Percentiles rank a stretch among this genome's conserved stretches.
Evolutionary conservation across 2,113 vertebrate species (phyloP).

Genomic region (Xenopus laevis): DNA sequence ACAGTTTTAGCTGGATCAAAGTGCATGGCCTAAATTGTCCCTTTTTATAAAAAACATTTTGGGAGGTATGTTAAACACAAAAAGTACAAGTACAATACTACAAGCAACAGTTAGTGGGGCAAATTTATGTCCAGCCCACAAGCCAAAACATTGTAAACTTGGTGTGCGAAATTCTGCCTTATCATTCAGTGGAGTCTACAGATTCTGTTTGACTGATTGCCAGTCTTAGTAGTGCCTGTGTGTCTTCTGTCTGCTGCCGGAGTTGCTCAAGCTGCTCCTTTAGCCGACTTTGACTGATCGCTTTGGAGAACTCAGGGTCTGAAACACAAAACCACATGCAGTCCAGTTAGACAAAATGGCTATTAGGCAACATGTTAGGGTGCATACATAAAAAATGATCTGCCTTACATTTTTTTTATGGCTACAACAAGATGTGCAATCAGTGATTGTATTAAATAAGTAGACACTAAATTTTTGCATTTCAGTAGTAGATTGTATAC

Average conservation of each 20-base stretch:
- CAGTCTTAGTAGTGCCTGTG: slow-evolving; percentile 56
- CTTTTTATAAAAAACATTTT: no score
- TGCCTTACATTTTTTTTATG: no score
- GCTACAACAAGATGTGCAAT: no score
- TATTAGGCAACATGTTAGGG: no score
- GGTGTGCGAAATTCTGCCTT: not conserved
- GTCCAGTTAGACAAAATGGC: no score
- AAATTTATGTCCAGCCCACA: not conserved
- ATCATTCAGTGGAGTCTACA: slow-evolving; percentile 43
- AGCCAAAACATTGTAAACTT: slow-evolving; percentile 27
- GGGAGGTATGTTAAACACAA: not conserved
- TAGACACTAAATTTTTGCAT: no score
- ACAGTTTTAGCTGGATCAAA: no score
- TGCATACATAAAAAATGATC: no score
- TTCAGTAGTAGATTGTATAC: no score
- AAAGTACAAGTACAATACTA: slow-evolving; percentile 27
- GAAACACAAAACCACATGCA: slow-evolving; percentile 24
- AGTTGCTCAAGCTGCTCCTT: slow-evolving; percentile 55
- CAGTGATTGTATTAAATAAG: no score
- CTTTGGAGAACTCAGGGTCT: slow-evolving; percentile 59
- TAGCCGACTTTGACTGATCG: slow-evolving; percentile 52
- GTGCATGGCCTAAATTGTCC: no score
- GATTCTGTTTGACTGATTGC: slow-evolving; percentile 46
- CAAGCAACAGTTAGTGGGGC: slow-evolving; percentile 25
- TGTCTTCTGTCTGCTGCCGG: slow-evolving; percentile 59